Evolutionary conservation across 2,113 vertebrate species (phyloP).

Genomic region (Tetrax tetrax): DNA sequence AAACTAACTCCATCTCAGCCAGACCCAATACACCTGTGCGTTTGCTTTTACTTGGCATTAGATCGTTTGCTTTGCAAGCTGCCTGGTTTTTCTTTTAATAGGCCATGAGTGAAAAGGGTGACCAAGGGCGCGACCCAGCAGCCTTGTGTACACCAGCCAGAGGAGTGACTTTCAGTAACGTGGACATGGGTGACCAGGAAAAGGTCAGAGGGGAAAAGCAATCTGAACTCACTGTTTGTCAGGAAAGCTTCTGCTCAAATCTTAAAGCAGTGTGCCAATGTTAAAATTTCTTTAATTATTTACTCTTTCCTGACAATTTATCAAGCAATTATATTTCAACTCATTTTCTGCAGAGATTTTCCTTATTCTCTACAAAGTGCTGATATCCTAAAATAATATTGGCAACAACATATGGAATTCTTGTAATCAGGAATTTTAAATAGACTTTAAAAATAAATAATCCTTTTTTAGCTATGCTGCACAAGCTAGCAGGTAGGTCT

Average conservation of each 20-base stretch:
- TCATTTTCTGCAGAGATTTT: neutral
- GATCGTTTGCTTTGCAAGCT: neutral
- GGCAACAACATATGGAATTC: neutral
- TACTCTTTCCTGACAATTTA: neutral
- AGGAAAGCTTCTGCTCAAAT: neutral
- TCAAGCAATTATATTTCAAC: neutral
- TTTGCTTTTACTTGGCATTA: neutral
- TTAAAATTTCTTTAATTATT: neutral
- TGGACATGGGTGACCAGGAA: neutral
- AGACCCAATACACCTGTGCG: neutral
- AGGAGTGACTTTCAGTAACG: neutral
- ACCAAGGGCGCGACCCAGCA: rapidly evolving
- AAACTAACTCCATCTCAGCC: neutral
- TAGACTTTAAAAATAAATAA: neutral
- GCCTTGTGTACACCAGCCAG: neutral
- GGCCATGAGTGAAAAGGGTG: neutral
- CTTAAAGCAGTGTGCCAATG: neutral
- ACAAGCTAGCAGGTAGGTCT: neutral
- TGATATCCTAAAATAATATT: neutral
- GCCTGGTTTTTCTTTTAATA: neutral
- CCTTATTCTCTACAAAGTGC: neutral
- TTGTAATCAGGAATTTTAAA: neutral
- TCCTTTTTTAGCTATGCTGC: neutral
- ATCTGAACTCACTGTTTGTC: neutral
- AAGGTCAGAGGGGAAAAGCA: neutral